Evolutionary conservation across 2,888 invertebrate genomes (phyloP).

Genomic region (Notocelia uddmanniana): DNA sequence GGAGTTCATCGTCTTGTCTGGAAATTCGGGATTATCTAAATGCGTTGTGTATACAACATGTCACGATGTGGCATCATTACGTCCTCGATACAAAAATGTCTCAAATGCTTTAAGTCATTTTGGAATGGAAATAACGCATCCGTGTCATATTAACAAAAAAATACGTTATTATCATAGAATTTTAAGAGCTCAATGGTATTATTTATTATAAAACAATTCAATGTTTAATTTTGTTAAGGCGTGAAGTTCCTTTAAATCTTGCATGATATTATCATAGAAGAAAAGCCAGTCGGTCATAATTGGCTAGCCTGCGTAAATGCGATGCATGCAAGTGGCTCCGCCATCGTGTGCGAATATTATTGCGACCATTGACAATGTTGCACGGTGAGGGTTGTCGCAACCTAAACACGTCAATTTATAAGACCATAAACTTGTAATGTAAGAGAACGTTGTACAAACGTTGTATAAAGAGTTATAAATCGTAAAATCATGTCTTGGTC

Average conservation of each 20-base stretch:
- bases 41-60: slow-evolving; percentile 45
- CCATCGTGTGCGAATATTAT: slow-evolving; percentile 71
- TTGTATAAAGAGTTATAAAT: slow-evolving; percentile 17
- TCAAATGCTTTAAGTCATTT: slow-evolving; percentile 12
- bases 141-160: slow-evolving; percentile 62
- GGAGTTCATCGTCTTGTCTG: slow-evolving; percentile 46
- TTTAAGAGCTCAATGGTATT: no score
- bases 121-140: slow-evolving; percentile 63
- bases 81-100: slow-evolving; percentile 23
- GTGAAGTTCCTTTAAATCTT: slow-evolving; percentile 81
- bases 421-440: slow-evolving; percentile 12
- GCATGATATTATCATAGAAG: slow-evolving; percentile 82
- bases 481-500: slow-evolving; percentile 7
- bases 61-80: slow-evolving; percentile 42
- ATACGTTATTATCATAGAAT: no score
- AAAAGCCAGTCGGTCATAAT: slow-evolving; percentile 84
- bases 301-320: slow-evolving; percentile 73
- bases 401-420: neutral
- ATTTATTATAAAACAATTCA: no score
- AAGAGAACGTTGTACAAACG: slow-evolving; percentile 2
- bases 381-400: slow-evolving; percentile 21
- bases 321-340: slow-evolving; percentile 65
- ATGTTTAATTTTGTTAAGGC: neutral
- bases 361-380: slow-evolving; percentile 60
- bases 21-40: slow-evolving; percentile 45